Percentiles rank a stretch among this genome's conserved stretches.
Evolutionary conservation across 2,888 invertebrate species (phyloP).

Genomic region (Limenitis arthemis): DNA sequence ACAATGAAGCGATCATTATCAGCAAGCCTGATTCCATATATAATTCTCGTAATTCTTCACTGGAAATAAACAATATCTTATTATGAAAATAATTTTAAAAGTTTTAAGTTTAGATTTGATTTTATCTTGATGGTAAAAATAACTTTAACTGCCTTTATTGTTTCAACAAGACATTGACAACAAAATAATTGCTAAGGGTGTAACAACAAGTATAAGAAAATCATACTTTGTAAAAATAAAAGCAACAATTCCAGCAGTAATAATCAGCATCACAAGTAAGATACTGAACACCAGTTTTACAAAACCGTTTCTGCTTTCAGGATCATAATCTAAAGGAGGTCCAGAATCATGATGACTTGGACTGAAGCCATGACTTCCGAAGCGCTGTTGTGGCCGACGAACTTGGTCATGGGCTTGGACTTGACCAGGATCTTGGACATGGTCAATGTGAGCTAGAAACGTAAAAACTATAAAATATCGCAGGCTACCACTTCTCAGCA

Average conservation of each 20-base stretch:
- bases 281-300: constrained; percentile 25
- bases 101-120: too few relatives aligned
- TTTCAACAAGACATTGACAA: too few relatives aligned
- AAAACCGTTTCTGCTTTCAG: constrained; percentile 30
- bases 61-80: constrained; percentile 6
- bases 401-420: background rate
- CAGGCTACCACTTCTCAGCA: background rate
- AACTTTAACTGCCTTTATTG: too few relatives aligned
- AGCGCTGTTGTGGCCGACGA: background rate
- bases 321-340: constrained; percentile 29
- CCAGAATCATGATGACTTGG: constrained; percentile 1
- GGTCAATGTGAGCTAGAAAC: background rate
- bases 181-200: background rate
- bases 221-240: constrained; percentile 20
- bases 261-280: constrained; percentile 24
- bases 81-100: too few relatives aligned
- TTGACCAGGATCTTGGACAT: background rate
- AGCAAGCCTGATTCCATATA: constrained; percentile 5
- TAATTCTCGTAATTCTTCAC: constrained; percentile 8
- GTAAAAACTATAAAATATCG: background rate
- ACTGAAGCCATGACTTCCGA: background rate
- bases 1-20: constrained; percentile 12
- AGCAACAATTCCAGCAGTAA: constrained; percentile 15
- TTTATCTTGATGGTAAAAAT: too few relatives aligned
- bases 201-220: background rate